Percentiles rank a stretch among this genome's conserved stretches.
Conservation (phyloP, 2,113 vertebrate genomes). For the Equus przewalskii region DNA sequence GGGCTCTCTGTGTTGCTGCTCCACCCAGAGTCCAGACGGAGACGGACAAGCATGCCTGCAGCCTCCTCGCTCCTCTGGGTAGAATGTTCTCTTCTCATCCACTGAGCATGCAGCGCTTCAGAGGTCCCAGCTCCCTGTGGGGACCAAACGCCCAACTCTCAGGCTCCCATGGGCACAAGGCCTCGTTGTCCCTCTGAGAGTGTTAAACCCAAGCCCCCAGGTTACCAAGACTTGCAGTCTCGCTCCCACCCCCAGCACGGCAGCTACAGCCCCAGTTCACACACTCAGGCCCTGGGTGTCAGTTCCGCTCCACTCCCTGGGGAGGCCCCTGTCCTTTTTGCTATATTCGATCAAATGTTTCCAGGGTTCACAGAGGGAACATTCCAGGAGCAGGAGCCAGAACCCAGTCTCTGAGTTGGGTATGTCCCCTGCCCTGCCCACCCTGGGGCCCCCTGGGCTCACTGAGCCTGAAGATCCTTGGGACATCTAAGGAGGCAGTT, state of each 20-base stretch:
- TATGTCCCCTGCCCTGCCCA: rapidly evolving
- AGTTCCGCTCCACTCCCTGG: not conserved
- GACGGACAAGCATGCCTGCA: not conserved
- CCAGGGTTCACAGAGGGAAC: not conserved
- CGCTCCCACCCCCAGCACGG: not conserved
- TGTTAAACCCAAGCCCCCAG: not conserved
- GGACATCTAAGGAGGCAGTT: not conserved
- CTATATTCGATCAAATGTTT: not conserved
- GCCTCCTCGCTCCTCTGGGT: not conserved
- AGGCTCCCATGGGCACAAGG: not conserved
- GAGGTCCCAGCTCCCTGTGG: not conserved
- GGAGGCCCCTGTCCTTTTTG: not conserved
- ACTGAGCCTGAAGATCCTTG: not conserved
- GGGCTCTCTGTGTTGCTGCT: not conserved
- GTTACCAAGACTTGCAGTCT: not conserved
- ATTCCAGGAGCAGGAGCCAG: not conserved
- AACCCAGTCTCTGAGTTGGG: not conserved
- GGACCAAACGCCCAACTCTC: not conserved
- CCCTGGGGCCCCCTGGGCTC: not conserved
- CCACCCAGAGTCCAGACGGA: not conserved
- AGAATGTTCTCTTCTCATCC: not conserved
- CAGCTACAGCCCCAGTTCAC: not conserved
- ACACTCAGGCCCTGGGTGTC: not conserved
- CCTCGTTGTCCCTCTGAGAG: not conserved
- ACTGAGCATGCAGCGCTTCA: not conserved